Base-by-base conservation (phyloP, 2,888 invertebrate genomes). In the Dynastes hyllus region DNA sequence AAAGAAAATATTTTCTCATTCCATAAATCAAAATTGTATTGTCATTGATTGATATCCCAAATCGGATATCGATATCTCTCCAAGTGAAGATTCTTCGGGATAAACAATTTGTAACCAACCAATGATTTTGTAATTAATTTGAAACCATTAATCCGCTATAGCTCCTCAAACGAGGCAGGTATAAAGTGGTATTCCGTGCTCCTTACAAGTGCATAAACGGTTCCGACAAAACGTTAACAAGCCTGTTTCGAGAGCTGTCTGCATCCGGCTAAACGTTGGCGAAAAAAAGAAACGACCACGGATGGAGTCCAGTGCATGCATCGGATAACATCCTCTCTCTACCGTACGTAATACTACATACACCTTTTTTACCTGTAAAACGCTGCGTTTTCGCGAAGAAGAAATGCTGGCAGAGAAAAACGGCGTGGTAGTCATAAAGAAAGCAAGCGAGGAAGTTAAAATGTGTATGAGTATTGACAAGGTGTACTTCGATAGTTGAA, bases 211-310 rank as follows among this genome's bases (percentile, higher is more conserved):
- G 13, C 63, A 63, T 63, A 32, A 63, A 63, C 29, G 27, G 29
- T 13, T 32, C 63, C 63, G 63, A 63, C 63, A 63, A 63, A 63
- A 63, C 63, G 63, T 32, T 63, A 63, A 63, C 63, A 32, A 63
- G 63, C 63, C 32, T 32, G 63, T 63, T 63, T 45, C 45, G 45
- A 22, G 63, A 63, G 63, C 63, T 63, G 63, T 63, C 63, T 63
- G 63, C 63, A 63, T 63, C 63, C 63, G 63, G 63, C 63, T 63
- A 27, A 63, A 63, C 29, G 63, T 63, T 13, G 9, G 29, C 29
- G 32, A 63, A 63, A 63, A 63, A 63, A 61, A 29, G 13, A 13
- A 29, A 32, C 63, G 27, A 32, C 27, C 8, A 11, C 8, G 45
- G 11, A 45, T 45, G 45, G 11, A 45, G 11, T 45, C 45, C 45